Evolutionary conservation across 2,797 vertebrate genomes (phyloP), one percentile per base, ranked within the genome.

Genomic region (Tamandua tetradactyla): DNA sequence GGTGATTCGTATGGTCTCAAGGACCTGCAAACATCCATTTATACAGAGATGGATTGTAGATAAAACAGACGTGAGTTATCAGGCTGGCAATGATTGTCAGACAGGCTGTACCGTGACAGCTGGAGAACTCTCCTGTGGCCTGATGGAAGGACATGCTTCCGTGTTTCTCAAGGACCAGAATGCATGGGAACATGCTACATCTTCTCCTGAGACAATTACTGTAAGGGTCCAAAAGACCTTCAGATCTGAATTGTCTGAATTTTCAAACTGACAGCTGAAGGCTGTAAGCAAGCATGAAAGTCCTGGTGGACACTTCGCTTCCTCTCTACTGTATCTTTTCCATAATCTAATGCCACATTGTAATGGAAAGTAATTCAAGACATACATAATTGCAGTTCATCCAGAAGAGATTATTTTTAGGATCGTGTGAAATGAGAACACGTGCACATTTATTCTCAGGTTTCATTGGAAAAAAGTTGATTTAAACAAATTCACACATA

Each of bases 1-100:
- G 96, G 97, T 98, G 97, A 98, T 98, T 96, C 35, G 8, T 96
- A 96, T 84, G 97, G 97, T 98, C 95, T 98, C 72, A 92, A 97
- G 97, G 95, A 91, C 92, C 93, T 32, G 89, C 80, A 97, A 93
- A 96, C 94, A 96, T 95, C 96, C 95, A 87, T 98, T 98, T 97
- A 59, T 96, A 68, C 95, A 81, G 82, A 30, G 95, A 97, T 96
- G 95, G 96, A 95, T 82, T 82, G 92, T 32, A 95, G 96, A 98
- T 98, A 97, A 93, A 91, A 90, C 40, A 96, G 96, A 68, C 75
- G 32, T 13, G 59, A 92, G 93, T 55, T 72, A 49, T 87, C 68
- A 40, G 94, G 84, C 82, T 87, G 96, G 92, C 30, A 14, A 5
- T 88, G 96, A 97, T 61, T 96, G 96, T 96, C 97, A 96, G 96